Conservation (phyloP, 2,888 invertebrate species). For the Parnassius smintheus region DNA sequence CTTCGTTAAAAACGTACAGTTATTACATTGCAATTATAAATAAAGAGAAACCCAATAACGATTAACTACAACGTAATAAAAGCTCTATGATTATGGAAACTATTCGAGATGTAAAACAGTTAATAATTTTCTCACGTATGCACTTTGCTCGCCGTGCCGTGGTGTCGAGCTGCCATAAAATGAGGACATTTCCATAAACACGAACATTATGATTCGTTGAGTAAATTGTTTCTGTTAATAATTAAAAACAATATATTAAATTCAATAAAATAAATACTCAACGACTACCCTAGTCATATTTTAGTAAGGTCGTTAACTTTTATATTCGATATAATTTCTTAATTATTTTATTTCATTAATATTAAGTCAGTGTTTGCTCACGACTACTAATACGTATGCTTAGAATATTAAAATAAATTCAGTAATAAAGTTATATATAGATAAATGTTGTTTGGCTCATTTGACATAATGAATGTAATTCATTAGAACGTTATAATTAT, state of each 20-base stretch:
- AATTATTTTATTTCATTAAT: too few relatives aligned
- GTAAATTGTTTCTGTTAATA: too few relatives aligned
- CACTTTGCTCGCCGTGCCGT: slow-evolving; percentile 17
- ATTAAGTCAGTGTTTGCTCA: too few relatives aligned
- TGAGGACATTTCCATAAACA: slow-evolving; percentile 15
- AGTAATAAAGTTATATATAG: too few relatives aligned
- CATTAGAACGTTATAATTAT: too few relatives aligned
- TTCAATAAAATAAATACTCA: background rate
- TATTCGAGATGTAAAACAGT: slow-evolving; percentile 36
- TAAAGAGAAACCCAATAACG: slow-evolving; percentile 31
- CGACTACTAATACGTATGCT: too few relatives aligned
- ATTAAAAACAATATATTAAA: too few relatives aligned
- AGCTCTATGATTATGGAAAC: slow-evolving; percentile 34
- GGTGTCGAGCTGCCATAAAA: slow-evolving; percentile 13
- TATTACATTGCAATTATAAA: slow-evolving; percentile 24
- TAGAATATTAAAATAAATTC: too few relatives aligned
- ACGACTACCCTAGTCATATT: background rate
- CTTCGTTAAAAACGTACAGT: slow-evolving; percentile 11
- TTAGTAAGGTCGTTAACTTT: background rate
- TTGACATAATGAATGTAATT: too few relatives aligned
- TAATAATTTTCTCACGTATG: slow-evolving; percentile 41
- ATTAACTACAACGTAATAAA: slow-evolving; percentile 39
- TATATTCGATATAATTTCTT: background rate
- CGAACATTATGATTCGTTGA: background rate
- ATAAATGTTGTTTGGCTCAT: too few relatives aligned